phyloP scores from a whole-genome alignment of 2,888 invertebrate species.

The Cheiracanthium punctorium region DNA sequence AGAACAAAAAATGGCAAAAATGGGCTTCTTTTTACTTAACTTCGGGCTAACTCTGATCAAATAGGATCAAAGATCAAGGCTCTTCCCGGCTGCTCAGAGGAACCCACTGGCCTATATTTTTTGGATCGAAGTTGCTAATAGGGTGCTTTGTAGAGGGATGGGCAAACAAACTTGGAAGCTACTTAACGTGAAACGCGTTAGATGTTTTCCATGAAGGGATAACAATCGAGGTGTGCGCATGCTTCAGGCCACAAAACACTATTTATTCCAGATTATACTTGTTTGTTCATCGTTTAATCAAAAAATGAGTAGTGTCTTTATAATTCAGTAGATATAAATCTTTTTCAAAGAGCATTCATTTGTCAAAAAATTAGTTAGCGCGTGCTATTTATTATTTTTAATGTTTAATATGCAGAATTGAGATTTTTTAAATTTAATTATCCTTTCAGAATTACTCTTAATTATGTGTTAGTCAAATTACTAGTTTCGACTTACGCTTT shows the following conservation, averaged over 20 bases:
- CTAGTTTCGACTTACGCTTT: too few relatives aligned
- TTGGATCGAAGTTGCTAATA: constrained; percentile 3
- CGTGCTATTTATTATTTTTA: too few relatives aligned
- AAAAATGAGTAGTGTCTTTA: too few relatives aligned
- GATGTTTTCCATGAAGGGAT: neutral
- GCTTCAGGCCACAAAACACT: neutral
- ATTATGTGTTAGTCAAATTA: too few relatives aligned
- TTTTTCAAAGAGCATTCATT: too few relatives aligned
- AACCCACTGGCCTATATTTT: constrained; percentile 8
- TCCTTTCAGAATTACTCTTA: too few relatives aligned
- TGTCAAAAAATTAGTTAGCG: too few relatives aligned
- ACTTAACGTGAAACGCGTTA: neutral
- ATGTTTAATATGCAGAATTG: too few relatives aligned
- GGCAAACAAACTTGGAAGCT: neutral
- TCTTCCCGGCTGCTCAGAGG: neutral
- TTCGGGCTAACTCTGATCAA: neutral
- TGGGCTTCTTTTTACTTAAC: neutral
- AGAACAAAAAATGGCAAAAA: neutral
- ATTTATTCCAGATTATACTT: neutral
- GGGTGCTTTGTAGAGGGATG: neutral
- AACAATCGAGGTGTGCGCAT: neutral
- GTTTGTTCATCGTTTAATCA: neutral
- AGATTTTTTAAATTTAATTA: too few relatives aligned
- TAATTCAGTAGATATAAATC: too few relatives aligned
- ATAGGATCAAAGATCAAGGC: constrained; percentile 13